Evolutionary conservation across 2,888 invertebrate species (phyloP), one percentile per base, ranked within the genome.

Genomic region (Limnephilus rhombicus): DNA sequence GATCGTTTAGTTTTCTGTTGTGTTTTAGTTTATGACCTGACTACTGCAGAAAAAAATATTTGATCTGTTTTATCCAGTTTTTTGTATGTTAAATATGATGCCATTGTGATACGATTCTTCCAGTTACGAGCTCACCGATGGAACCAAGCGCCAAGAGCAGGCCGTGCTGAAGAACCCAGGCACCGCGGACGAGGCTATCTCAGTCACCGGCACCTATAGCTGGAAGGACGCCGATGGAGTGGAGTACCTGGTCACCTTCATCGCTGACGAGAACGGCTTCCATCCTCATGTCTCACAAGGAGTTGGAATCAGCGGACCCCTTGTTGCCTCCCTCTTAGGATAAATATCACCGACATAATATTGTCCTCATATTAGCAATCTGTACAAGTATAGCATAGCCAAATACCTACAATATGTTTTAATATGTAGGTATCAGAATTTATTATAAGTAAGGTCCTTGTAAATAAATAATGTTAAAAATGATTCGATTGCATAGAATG

Each of bases 191-290:
- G 95, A 95, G 94, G 94, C 95, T 9, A 94, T 95, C 80, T 94
- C 94, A n/a, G 95, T 95, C n/a, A 94, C 94, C 53, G 95, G 95
- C 90, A 94, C 94, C 92, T 95, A 94, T 94, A 94, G 94, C 29
- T 95, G 94, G 94, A 94, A 94, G 0, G 95, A 95, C 81, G 94
- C 94, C 5, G 95, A 95, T 94, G 95, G 95, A 34, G 94, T 94
- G 34, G 94, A 94, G 7, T 95, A 95, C 94, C 95, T 95, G 13
- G 95, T 96, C 93, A 95, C 94, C 93, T 96, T 96, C 94, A 93
- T 95, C 49, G 95, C 95, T 91, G 95, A 96, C 94, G 95, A 96
- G 94, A 95, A 95, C 93, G 96, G 96, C 92, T 96, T 95, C 95
- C 94, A 94, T 85, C 94, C 94, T 24, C 93, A 94, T 80, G 94